These are phyloP conservation scores for Planiliza haematocheilus DNA, from an alignment of 2,113 vertebrate species.

Conservation along the genomic window DNA sequence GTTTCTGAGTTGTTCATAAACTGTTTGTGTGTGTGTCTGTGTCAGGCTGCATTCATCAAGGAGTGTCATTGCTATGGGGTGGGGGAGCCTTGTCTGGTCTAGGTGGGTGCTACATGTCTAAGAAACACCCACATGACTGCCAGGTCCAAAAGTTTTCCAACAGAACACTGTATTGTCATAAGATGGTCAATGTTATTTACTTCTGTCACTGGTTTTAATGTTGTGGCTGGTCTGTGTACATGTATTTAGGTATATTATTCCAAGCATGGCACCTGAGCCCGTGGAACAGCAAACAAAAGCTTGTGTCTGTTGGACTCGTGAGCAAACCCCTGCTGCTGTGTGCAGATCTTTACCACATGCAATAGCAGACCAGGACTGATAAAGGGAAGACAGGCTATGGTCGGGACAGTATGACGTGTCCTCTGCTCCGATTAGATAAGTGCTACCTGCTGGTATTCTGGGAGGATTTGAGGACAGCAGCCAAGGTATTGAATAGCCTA, in stretches of 20 bases:
- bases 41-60: too few species aligned
- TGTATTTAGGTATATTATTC: neutral
- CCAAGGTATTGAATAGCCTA: neutral
- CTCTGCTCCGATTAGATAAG: slow-evolving; percentile 68
- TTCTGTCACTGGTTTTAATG: too few species aligned
- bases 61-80: too few species aligned
- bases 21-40: too few species aligned
- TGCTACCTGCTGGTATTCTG: slow-evolving; percentile 6
- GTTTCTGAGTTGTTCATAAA: too few species aligned
- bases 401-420: slow-evolving; percentile 17
- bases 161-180: too few species aligned
- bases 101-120: too few species aligned
- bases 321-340: slow-evolving; percentile 15
- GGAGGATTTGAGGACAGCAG: slow-evolving; percentile 4
- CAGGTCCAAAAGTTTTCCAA: too few species aligned
- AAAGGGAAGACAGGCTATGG: slow-evolving; percentile 10
- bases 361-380: slow-evolving; percentile 20
- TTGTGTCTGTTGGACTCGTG: neutral
- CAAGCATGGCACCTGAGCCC: neutral
- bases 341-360: slow-evolving; percentile 30
- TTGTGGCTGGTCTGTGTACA: too few species aligned
- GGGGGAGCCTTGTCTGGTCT: too few species aligned
- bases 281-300: slow-evolving; percentile 15
- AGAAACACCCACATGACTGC: too few species aligned
- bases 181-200: too few species aligned